Conservation (phyloP, 2,113 vertebrate species). For the Pipa parva region DNA sequence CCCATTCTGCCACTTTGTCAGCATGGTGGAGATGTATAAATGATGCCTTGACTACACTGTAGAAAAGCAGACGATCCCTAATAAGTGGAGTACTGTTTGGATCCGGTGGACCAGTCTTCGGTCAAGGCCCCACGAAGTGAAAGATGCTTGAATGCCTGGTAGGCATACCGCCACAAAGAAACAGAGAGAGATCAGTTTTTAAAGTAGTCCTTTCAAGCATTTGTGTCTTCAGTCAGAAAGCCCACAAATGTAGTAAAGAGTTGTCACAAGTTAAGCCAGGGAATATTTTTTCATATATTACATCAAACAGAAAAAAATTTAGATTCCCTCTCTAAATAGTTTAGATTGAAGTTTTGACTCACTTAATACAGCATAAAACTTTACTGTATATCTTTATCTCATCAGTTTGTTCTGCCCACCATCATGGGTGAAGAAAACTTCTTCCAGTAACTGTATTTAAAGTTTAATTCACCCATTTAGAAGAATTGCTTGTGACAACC, state of each 20-base stretch:
- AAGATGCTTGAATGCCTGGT: constrained; percentile 28
- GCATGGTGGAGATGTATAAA: constrained; percentile 25
- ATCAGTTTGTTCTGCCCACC: neutral
- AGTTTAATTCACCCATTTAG: neutral
- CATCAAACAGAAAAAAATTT: no score
- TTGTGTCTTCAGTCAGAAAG: constrained; percentile 31
- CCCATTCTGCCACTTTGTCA: constrained; percentile 12
- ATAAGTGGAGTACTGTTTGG: neutral
- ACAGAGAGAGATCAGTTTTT: constrained; percentile 39
- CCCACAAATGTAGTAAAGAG: constrained; percentile 18
- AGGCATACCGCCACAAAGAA: constrained; percentile 23
- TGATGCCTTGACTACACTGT: neutral
- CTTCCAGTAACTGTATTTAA: no score
- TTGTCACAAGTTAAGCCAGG: constrained; percentile 33
- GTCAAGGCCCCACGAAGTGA: constrained; percentile 7
- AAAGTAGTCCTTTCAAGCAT: constrained; percentile 9
- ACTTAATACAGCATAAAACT: no score
- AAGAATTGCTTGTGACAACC: constrained; percentile 32
- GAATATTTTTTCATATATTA: no score
- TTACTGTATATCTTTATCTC: no score
- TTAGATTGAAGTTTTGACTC: no score
- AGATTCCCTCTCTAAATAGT: no score
- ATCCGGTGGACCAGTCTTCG: constrained; percentile 19
- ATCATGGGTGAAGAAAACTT: no score
- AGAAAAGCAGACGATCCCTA: neutral